Percentiles rank a stretch among this genome's conserved stretches.
Conservation (phyloP, 2,113 vertebrate species). For the Rutilus rutilus region DNA sequence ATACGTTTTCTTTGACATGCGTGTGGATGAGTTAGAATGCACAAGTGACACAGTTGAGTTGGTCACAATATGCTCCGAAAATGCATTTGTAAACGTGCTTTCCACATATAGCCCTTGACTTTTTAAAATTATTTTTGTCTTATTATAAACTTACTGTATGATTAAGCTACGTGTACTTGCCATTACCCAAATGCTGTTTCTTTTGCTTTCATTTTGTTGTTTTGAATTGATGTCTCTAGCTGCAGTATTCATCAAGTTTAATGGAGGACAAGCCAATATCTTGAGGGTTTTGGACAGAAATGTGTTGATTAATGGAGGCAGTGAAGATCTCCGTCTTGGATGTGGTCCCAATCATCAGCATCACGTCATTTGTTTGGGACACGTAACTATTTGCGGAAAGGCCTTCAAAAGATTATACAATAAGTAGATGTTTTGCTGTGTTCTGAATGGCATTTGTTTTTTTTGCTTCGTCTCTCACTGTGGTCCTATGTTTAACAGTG, state of each 20-base stretch:
- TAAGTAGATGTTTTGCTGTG: neutral
- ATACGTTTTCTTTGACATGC: neutral
- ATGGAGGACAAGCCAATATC: slow-evolving; percentile 13
- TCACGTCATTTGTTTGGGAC: neutral
- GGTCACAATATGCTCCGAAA: slow-evolving; percentile 13
- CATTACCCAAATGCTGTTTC: slow-evolving; percentile 30
- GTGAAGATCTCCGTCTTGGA: neutral
- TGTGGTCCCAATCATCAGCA: neutral
- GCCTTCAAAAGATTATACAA: neutral
- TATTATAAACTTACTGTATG: slow-evolving; percentile 49
- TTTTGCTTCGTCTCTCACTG: slow-evolving; percentile 36
- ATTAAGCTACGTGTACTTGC: slow-evolving; percentile 39
- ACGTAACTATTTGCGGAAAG: neutral
- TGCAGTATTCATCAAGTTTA: slow-evolving; percentile 11
- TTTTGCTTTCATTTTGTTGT: slow-evolving; percentile 39
- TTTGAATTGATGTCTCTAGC: slow-evolving; percentile 34
- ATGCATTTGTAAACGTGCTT: slow-evolving; percentile 49
- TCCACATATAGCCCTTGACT: slow-evolving; percentile 21
- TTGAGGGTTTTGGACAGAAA: slow-evolving; percentile 16
- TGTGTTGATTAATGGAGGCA: neutral
- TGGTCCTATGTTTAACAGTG: slow-evolving; percentile 29
- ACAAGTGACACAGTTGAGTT: slow-evolving; percentile 27
- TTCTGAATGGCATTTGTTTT: slow-evolving; percentile 4
- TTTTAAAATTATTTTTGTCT: slow-evolving; percentile 27
- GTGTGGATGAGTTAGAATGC: slow-evolving; percentile 18